Evolutionary conservation across 2,113 vertebrate species (phyloP).

Genomic region (Micronycteris hirsuta): DNA sequence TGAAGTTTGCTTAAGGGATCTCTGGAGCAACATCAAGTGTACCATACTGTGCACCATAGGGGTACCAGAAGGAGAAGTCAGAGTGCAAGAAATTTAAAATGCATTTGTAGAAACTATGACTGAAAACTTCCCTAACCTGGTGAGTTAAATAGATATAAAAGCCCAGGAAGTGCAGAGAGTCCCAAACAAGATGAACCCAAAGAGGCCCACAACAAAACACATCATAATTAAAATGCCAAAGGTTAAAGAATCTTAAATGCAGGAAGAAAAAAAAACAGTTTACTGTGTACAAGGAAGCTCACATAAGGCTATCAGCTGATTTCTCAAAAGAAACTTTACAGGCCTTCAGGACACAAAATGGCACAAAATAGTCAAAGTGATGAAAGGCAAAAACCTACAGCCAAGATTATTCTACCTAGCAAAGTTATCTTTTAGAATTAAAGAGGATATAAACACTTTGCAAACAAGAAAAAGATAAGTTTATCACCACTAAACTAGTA

Average conservation of each 20-base stretch:
- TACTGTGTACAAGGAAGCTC: not conserved
- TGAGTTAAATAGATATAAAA: not conserved
- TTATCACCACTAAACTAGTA: not conserved
- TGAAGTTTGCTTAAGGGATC: not conserved
- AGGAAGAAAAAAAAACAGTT: not conserved
- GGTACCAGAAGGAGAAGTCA: not conserved
- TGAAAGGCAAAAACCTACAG: not conserved
- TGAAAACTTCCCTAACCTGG: not conserved
- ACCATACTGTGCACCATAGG: not conserved
- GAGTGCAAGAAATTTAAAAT: not conserved
- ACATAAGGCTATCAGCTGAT: not conserved
- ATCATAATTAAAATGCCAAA: not conserved
- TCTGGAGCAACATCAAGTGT: not conserved
- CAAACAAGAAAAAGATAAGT: not conserved
- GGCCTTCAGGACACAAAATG: not conserved
- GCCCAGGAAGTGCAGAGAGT: not conserved
- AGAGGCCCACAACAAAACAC: not conserved
- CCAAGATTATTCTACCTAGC: not conserved
- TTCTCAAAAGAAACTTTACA: not conserved
- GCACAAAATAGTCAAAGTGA: not conserved
- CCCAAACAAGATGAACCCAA: not conserved
- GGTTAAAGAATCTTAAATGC: not conserved
- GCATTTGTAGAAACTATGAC: not conserved
- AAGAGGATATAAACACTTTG: not conserved
- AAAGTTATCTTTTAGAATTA: not conserved